Conservation (phyloP, 2,113 vertebrate genomes). For the Eira barbara region DNA sequence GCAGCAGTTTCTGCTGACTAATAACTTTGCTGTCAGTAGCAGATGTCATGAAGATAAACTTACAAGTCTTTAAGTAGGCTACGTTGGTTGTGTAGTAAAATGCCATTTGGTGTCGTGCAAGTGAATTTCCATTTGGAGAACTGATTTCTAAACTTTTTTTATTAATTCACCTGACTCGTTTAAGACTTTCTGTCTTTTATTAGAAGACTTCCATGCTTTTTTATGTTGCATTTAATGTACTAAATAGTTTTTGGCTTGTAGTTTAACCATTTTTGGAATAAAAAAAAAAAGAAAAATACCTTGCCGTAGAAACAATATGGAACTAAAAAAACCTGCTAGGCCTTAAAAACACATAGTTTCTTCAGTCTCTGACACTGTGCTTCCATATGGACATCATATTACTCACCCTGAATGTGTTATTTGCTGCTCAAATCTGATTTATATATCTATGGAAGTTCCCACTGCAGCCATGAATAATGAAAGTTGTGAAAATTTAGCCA, state of each 20-base stretch:
- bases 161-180: neutral
- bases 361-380: neutral
- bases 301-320: neutral
- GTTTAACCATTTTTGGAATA: neutral
- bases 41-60: neutral
- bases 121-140: slow-evolving; percentile 13
- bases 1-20: neutral
- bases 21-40: neutral
- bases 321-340: slow-evolving; percentile 9
- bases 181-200: slow-evolving; percentile 31
- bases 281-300: neutral
- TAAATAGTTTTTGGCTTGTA: slow-evolving; percentile 13
- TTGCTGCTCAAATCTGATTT: slow-evolving; percentile 43
- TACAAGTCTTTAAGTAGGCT: neutral
- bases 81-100: neutral
- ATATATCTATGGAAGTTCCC: slow-evolving; percentile 19
- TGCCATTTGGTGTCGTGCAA: slow-evolving; percentile 21
- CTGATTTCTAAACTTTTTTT: slow-evolving; percentile 33
- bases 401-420: slow-evolving; percentile 48
- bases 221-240: neutral
- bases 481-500: slow-evolving; percentile 63
- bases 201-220: neutral
- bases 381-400: slow-evolving; percentile 35
- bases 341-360: slow-evolving; percentile 1
- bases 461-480: slow-evolving; percentile 25